Evolutionary conservation across 2,113 vertebrate genomes (phyloP), one percentile per base, ranked within the genome.

Genomic region (Eurypyga helias): DNA sequence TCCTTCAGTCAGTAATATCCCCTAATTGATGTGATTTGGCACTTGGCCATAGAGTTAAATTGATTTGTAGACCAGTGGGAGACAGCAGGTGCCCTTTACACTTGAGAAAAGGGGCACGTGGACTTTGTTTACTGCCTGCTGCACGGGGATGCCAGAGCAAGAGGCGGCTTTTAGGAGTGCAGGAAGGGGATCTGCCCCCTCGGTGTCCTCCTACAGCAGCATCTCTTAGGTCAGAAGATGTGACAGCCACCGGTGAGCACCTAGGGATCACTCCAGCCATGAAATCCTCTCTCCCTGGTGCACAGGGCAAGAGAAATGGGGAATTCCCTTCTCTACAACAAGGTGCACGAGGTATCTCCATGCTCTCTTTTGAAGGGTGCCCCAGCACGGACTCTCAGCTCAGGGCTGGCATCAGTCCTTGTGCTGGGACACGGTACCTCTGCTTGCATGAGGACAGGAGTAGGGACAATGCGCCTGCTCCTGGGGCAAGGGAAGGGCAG

Each of bases 11-110:
- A 79, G 93, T 95, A 94, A 93, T 87, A 83, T 83, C 87, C 78
- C 80, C 91, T 96, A 96, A 96, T 91, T 96, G 93, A 95, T 82
- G 91, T 87, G 89, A 83, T 93, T 85, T 96, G 96, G 96, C 94
- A 65, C 84, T 60, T 34, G 89, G 93, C 96, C 96, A 93, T 29
- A 36, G 85, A 82, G 87, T 65, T 75, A 94, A 93, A 95, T 91
- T 96, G 96, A 95, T 96, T 93, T 93, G 93, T 85, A 88, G 96
- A 34, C 87, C 96, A 94, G 83, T 51, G 6, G 94, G 93, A 96
- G 72, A 38, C 14, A 2, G 94, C 94, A 93, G 83, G 73, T 95
- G 91, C 91, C 96, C 93, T 91, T 96, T 94, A 82, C 96, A 76
- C 93, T 85, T 26, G 91, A 93, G 91, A 46, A 34, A 91, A 91